These are phyloP conservation scores for Muntiacus muntjak DNA, from an alignment of 2,113 vertebrate genomes.

Conservation along the genomic window DNA sequence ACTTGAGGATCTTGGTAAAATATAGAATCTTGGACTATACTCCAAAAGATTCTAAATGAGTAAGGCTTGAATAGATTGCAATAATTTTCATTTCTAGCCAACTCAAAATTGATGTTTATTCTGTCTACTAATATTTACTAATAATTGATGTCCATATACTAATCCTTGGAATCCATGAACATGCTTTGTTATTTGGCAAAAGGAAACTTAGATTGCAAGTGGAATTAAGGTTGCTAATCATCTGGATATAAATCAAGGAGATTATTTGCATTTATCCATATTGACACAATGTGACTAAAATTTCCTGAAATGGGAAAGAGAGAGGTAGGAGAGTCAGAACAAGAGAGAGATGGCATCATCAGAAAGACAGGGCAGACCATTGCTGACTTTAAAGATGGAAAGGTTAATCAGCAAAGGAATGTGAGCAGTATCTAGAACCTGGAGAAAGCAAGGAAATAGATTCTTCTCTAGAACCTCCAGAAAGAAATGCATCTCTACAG, in stretches of 20 bases:
- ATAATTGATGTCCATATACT: not conserved
- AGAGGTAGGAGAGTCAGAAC: not conserved
- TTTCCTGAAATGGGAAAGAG: not conserved
- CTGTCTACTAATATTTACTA: not conserved
- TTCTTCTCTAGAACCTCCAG: not conserved
- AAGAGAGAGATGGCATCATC: not conserved
- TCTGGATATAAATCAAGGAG: not conserved
- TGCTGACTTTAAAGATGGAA: not conserved
- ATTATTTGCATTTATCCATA: not conserved
- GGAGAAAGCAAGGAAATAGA: not conserved
- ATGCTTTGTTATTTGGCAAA: not conserved
- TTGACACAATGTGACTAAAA: not conserved
- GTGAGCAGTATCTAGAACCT: not conserved
- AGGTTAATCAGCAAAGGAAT: not conserved
- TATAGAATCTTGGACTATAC: not conserved
- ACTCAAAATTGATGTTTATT: not conserved
- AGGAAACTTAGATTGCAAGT: not conserved
- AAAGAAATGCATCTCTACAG: not conserved
- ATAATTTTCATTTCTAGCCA: not conserved
- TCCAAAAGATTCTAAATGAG: not conserved
- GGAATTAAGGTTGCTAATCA: not conserved
- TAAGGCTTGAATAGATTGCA: not conserved
- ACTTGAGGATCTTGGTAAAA: not conserved
- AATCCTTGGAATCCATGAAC: not conserved
- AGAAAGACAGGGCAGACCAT: not conserved